Evolutionary conservation across 2,797 vertebrate genomes (phyloP), one percentile per base, ranked within the genome.

Genomic region (Triplophysa bombifrons): DNA sequence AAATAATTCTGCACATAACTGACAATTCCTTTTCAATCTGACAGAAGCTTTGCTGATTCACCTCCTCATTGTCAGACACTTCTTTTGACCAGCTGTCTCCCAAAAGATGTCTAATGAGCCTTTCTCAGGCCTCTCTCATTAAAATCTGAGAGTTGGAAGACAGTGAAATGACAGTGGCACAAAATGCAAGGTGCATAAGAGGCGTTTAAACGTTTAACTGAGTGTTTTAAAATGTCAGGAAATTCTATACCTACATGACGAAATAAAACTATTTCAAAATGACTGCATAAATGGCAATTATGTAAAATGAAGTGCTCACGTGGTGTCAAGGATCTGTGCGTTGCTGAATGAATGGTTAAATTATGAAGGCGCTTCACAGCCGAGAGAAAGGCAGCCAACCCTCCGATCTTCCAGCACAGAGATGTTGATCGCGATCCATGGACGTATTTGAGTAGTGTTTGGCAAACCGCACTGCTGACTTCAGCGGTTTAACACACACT

Each of bases 171-270:
- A 71, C 53, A 78, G 41, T 12, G 19, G 20, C 41, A 51, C 25
- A 74, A 77, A 72, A 69, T 56, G 25, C 60, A 41, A 14, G 11
- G 13, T 34, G 38, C 6, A 53, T 63, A 25, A 14, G 55, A 44
- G 22, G 19, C 80, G 46, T 82, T 74, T 70, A 22, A 55, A 38
- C 50, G n/a, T 38, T 82, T 79, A 73, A 74, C 56, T 34, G 70
- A 67, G 75, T 30, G 66, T 50, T 87, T 77, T 76, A 89, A 66
- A 89, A 91, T 87, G 87, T 88, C 91, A 89, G 2, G 0, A 76
- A 19, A 76, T 80, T 72, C 72, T 73, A n/a, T 73, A 34, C 72
- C 76, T 75, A 80, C 80, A 22, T 30, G 22, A 27, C 64, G 34
- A 65, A 80, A 76, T 68, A 27, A 83, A 86, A 76, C 34, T 6